Evolutionary conservation across 2,888 invertebrate genomes (phyloP), one percentile per base, ranked within the genome.

Genomic region (Chrysodeixis includens): DNA sequence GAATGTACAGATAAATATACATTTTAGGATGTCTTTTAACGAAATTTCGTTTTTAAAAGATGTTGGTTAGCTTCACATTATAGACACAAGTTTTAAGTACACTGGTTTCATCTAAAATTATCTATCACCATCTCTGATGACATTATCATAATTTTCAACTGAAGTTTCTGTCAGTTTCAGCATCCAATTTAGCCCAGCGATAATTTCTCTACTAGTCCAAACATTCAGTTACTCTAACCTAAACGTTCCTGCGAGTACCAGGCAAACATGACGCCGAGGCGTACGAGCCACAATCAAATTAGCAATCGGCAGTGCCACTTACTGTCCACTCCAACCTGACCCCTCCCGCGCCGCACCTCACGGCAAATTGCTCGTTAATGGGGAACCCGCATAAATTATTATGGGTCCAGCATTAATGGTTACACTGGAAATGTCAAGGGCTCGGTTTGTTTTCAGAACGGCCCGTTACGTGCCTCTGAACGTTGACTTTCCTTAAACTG

Each of bases 231-330:
- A 20, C 18, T 40, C 40, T 52, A 22, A 52, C 26, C 56, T 30
- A 46, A 18, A 57, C 46, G 46, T 53, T 73, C 3, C 51, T 56
- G 49, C 62, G 65, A 12, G 54, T 79, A 81, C 79, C 71, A 82
- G 74, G 75, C 56, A 77, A 79, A 74, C 84, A 79, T 75, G 70
- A 81, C 73, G 66, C 59, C 62, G 51, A 55, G 71, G 66, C 60
- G 67, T 58, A 69, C 67, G 54, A 26, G 51, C 70, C 71, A 60
- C 79, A 85, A 86, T 86, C 71, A 71, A 86, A 83, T 85, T 86
- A 85, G 77, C 79, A 78, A 76, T 74, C 74, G 71, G 71, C 79
- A 78, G 66, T 62, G 65, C 76, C 85, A 85, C 85, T 85, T 81
- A 83, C 69, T 62, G 66, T 71, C 85, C 85, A 86, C 85, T 86